Base-by-base conservation (phyloP, 2,113 vertebrate genomes). In the Choloepus hoffmanni region DNA sequence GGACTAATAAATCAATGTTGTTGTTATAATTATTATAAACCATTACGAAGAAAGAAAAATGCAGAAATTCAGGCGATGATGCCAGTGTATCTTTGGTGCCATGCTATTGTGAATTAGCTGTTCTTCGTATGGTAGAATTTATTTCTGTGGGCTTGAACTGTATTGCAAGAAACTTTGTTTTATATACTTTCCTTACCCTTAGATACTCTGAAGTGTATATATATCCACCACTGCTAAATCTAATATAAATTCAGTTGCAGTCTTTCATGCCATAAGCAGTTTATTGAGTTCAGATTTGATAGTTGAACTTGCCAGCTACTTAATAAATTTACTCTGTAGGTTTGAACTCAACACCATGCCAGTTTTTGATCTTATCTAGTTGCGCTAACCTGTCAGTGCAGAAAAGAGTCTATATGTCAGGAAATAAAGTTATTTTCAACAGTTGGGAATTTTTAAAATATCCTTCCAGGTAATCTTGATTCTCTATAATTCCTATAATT, bases 121-220 rank as follows among this genome's bases (percentile, higher is more conserved):
- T 97, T 97, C 96, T 97, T 73, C 3, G 33, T 94, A 18, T 79
- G 92, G 36, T 76, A 77, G 85, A 85, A 93, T 86, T 68, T 50
- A 55, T 94, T 97, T 92, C 90, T 94, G 50, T 97, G 95, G 91
- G 96, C 94, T 96, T 96, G 50, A 96, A 97, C 92, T 97, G 13
- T 96, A 96, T 98, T 98, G 90, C 93, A 94, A 85, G 55, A 50
- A 65, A 21, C 21, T 70, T 88, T 36, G 79, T 68, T 90, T 81
- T 33, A 19, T 90, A 0, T 70, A 12, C 83, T 87, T 92, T 63
- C 84, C 92, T 88, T 65, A 40, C 62, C 62, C 48, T 73, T 77
- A 60, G 14, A 55, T 58, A 55, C 26, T 21, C 78, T 45, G 13
- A 86, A 19, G 48, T 65, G 18, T 84, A 21, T 24, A 2, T 50